Base-by-base conservation (phyloP, 2,888 invertebrate species). In the Heliconius erato region DNA sequence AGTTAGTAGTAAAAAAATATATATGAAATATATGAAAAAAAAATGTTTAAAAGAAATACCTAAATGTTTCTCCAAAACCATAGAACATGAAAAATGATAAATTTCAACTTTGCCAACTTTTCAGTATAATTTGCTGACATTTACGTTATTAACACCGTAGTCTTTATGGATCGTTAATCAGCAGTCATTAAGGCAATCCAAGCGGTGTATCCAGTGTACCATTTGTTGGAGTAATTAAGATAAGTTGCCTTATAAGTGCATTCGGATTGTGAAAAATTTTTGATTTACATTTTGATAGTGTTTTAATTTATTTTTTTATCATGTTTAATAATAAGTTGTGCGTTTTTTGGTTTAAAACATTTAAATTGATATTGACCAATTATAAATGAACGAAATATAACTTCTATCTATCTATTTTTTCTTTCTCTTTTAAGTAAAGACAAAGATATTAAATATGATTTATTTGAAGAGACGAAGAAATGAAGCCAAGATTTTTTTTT, bases 161-260 rank as follows among this genome's bases (percentile, higher is more conserved):
- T 85, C 86, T 89, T 90, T 89, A 89, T 86, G 89, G 89, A 87
- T 86, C 89, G 90, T 91, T 91, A 90, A 91, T 91, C 89, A 90
- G 84, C 84, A 87, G 87, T 84, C 86, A 88, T 91, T 89, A 87
- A 89, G 87, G 88, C 87, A 85, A 87, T 86, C 86, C 87, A 87
- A 87, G 85, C 84, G 81, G 86, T 82, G 86, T 87, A 87, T 84
- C 85, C 84, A 85, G 83, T 81, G 85, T 84, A 74, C 79, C 54
- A 79, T 83, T 81, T 82, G 79, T 77, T 81, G 83, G 74, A 81
- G 54, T 83, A 83, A 83, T 81, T 80, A 83, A 82, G 78, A 82
- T 80, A 83, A 82, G 65, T 63, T 82, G 65, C 80, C 49, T 83
- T 81, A 79, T 79, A 83, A 83, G 78, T 35, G 79, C 77, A 83